Evolutionary conservation across 2,888 invertebrate genomes (phyloP).

Genomic region (Antheraea yamamai): DNA sequence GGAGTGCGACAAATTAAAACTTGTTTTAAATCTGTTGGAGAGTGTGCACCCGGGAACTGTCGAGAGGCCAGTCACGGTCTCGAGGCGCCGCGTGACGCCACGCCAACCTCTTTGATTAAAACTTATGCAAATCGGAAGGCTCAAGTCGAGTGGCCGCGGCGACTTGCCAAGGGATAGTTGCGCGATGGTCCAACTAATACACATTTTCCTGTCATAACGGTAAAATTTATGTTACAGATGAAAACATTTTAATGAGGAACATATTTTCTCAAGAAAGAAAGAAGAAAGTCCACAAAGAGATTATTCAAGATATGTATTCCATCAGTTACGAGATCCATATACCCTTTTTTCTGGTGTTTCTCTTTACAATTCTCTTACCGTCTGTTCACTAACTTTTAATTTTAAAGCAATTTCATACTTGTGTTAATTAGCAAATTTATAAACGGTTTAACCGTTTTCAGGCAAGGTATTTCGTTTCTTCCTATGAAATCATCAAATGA

Average conservation of each 20-base stretch:
- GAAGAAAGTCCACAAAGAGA: too few species aligned
- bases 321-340: too few species aligned
- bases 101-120: constrained; percentile 69
- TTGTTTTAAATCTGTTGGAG: constrained; percentile 5
- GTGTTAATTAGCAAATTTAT: not conserved
- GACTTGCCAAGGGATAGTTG: constrained; percentile 46
- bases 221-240: not conserved
- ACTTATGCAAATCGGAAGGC: constrained; percentile 65
- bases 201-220: not conserved
- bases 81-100: constrained; percentile 17
- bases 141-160: constrained; percentile 54
- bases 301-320: too few species aligned
- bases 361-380: too few species aligned
- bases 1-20: constrained; percentile 5
- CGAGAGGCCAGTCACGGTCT: constrained; percentile 24
- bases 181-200: constrained; percentile 21
- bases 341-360: too few species aligned
- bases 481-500: not conserved
- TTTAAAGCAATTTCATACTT: not conserved
- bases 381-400: not conserved
- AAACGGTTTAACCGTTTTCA: not conserved
- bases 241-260: not conserved
- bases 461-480: not conserved
- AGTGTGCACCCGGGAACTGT: constrained; percentile 26
- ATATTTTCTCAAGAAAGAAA: not conserved